phyloP scores from a whole-genome alignment of 2,113 vertebrate genomes.

The Pongo abelii region DNA sequence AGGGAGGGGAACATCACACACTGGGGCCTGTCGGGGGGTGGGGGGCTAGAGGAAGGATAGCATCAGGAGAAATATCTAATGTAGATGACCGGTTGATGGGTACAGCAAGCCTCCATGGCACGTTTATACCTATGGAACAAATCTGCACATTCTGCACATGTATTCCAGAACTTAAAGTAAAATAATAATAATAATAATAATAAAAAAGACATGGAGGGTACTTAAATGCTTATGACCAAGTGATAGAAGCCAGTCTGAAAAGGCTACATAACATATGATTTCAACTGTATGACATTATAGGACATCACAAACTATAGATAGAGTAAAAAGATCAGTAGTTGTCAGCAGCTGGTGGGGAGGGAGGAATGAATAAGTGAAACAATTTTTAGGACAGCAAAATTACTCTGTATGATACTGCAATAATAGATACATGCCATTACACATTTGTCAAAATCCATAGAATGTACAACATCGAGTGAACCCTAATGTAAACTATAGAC shows the following conservation, averaged over 20 bases:
- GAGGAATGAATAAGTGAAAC: neutral
- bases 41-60: no score
- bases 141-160: no score
- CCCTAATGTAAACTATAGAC: neutral
- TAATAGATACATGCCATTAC: neutral
- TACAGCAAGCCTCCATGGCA: no score
- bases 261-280: neutral
- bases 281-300: neutral
- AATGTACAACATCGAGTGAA: neutral
- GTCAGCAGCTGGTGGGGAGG: neutral
- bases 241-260: neutral
- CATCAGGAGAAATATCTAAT: no score
- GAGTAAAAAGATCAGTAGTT: neutral
- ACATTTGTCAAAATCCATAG: neutral
- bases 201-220: neutral
- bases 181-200: no score
- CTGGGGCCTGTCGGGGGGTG: no score
- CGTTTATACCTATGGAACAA: no score
- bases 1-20: no score
- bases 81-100: no score
- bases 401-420: neutral
- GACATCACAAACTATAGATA: neutral
- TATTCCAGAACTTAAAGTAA: no score
- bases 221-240: neutral
- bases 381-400: neutral